Base-by-base conservation (phyloP, 2,797 vertebrate species). In the Pelochelys cantorii region DNA sequence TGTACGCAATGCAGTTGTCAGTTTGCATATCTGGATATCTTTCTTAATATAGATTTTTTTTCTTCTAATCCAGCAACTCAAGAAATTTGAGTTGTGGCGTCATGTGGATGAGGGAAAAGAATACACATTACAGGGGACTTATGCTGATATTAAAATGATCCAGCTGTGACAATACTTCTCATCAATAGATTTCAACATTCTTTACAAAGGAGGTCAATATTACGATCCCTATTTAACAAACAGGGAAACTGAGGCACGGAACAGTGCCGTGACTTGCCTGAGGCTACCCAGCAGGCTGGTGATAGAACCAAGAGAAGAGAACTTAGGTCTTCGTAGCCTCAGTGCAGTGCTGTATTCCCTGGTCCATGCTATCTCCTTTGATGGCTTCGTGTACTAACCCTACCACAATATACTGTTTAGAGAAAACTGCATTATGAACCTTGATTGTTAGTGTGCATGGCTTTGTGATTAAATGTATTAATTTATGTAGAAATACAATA, bases 21-120 rank as follows among this genome's bases (percentile, higher is more conserved):
- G 93, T 92, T 95, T 90, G 83, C 84, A 77, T 37, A 56, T 91
- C 90, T 95, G 94, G 94, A 91, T 81, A 91, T 83, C 48, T 96
- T 96, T 95, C 94, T 96, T 94, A 87, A 90, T 68, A 48, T 8
- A 48, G 42, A n/a, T 68, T 71, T 94, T 93, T 96, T 90, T 48
- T 84, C 68, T 62, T 62, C 52, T 79, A 82, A 86, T 93, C 93
- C 80, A 94, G 87, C 87, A 92, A 79, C 15, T 92, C 79, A 91
- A 90, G 88, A 94, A 89, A 93, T 92, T 78, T 52, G 85, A 91
- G 94, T 1, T 92, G 92, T 95, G 90, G 93, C 93, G 59, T 81
- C 4, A n/a, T 52, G 94, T 91, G 90, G 95, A 0, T 59, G 31
- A 79, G 91, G 34, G 56, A 86, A 75, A 88, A 94, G 57, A 1